Base-by-base conservation (phyloP, 2,797 vertebrate species). In the Varecia variegata region DNA sequence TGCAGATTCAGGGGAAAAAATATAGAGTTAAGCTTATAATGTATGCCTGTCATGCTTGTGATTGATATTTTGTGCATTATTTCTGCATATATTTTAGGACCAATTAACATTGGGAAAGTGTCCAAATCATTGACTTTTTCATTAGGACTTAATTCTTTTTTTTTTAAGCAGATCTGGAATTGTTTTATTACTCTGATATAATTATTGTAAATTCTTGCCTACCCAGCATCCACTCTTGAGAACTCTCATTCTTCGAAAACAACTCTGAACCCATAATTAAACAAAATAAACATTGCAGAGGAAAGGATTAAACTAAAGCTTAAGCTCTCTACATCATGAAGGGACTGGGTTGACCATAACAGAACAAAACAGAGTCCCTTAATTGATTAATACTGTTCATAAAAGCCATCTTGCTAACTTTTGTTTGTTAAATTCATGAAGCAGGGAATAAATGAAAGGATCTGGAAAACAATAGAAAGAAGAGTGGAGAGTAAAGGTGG, bases 201-300 rank as follows among this genome's bases (percentile, higher is more conserved):
- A 90, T 93, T 87, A 80, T 35, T 87, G 0, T 86, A 97, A 92
- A 54, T 83, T 40, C 32, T 96, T 84, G 56, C 38, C 38, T 88
- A n/a, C 25, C 38, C 23, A 83, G 15, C 30, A 71, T 32, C 45
- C 58, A 85, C 67, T 54, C 54, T 93, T 80, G 88, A 43, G 12
- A 91, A 83, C 23, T 73, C 60, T 86, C 58, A 68, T 82, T 91
- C 74, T 82, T 93, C 35, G 77, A 77, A 50, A 82, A 71, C 20
- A 52, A 45, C 43, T 79, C 40, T 54, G 62, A 91, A 77, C 30
- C n/a, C 30, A 67, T 18, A 56, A 90, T 80, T 84, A 47, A 94
- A 86, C 52, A 91, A 94, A 91, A 35, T 50, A 68, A 93, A 45
- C 50, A 71, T 71, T 81, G 13, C 13, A 45, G 40, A 71, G 87